Base-by-base conservation (phyloP, 35 echinoderm and acorn worm species). In the Amphiura filiformis region DNA sequence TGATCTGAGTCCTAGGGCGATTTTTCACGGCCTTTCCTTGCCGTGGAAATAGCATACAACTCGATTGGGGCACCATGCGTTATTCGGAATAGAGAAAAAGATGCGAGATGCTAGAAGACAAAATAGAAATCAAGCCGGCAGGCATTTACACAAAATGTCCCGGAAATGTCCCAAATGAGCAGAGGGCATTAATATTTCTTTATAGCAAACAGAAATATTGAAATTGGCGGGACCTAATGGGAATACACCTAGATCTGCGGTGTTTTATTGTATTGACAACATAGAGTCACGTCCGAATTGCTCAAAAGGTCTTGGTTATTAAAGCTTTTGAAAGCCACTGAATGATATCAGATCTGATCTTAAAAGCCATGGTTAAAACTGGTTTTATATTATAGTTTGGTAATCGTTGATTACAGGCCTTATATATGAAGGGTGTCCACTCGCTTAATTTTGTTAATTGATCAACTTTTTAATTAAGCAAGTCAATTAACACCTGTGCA, bases 141-240 rank as follows among this genome's bases (percentile, higher is more conserved):
- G 61, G 61, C 61, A 70, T 70, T 70, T 70, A 70, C 26, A 30
- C 61, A 70, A n/a, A 70, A 70, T 70, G 61, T 70, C 61, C 61
- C 61, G 28, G 61, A 70, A 70, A 26, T 70, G 4, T 70, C 61
- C 61, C 61, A 2, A 3, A 70, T 13, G 61, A 70, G 26, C 61
- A 70, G 17, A 70, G 61, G 61, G 61, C 61, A 70, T 70, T 70
- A 70, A 70, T 70, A 70, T 70, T 70, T 70, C 61, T 70, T 2
- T 70, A n/a, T 17, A 3, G 7, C 61, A 70, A 70, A 70, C 26
- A 18, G 61, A 70, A 70, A 70, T 70, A 70, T 70, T 70, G 61
- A 70, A 70, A 70, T 70, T 70, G 26, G 61, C 28, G 61, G 28
- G 9, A 15, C 11, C 61, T 13, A 70, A n/a, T 18, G 61, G 61